phyloP scores from a whole-genome alignment of 2,797 vertebrate species.

The Corythornis leucogaster region DNA sequence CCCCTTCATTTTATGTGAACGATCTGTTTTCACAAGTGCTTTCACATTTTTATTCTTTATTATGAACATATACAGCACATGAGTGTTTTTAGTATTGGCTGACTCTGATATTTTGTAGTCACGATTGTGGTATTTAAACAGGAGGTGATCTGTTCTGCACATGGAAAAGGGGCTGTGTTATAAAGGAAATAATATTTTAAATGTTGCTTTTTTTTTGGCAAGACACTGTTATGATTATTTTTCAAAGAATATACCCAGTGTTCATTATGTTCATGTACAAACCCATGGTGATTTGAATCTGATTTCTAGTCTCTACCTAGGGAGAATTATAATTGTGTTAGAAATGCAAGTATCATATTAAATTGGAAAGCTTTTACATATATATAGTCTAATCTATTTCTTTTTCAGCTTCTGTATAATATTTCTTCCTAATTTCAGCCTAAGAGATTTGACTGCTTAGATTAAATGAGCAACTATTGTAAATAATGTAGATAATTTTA shows the following conservation, averaged over 20 bases:
- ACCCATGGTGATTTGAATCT: not conserved
- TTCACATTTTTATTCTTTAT: constrained; percentile 36
- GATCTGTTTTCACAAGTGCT: constrained; percentile 38
- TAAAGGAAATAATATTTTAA: constrained; percentile 20
- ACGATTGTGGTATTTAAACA: constrained; percentile 67
- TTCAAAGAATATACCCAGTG: not conserved
- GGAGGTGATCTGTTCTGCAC: constrained; percentile 64
- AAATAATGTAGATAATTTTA: not conserved
- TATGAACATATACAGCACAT: constrained; percentile 9
- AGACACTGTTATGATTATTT: constrained; percentile 32
- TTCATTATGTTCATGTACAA: constrained; percentile 15
- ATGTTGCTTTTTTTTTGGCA: constrained; percentile 52
- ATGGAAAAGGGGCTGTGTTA: constrained; percentile 32
- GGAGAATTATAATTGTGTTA: not conserved
- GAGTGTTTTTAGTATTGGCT: constrained; percentile 51
- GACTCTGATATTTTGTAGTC: constrained; percentile 55
- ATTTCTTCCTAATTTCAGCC: not conserved
- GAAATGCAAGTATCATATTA: not conserved
- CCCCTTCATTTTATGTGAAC: not conserved
- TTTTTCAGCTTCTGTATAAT: not conserved
- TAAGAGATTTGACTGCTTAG: not conserved
- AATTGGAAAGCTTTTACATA: not conserved
- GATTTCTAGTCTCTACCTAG: not conserved
- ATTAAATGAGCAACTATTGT: not conserved
- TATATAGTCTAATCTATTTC: not conserved